phyloP scores from a whole-genome alignment of 1,140 invertebrate genomes.

The Proctacanthus coquilletti region DNA sequence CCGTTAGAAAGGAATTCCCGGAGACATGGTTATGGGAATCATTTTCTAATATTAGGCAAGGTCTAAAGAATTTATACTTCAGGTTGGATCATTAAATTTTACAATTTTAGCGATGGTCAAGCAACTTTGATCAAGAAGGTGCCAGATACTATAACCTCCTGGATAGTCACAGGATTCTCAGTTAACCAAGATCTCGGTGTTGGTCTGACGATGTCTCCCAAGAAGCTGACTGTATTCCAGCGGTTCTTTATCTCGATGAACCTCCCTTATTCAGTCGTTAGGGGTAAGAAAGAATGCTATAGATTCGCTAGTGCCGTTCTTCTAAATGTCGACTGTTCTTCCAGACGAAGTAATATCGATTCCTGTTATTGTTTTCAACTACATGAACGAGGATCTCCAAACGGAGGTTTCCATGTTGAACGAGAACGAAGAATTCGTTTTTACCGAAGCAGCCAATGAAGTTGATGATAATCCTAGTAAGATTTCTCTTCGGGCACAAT shows the following conservation, averaged over 20 bases:
- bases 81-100: too few species aligned
- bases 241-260: conserved; percentile 70
- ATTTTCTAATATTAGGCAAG: too few species aligned
- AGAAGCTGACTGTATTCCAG: conserved; percentile 70
- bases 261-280: conserved; percentile 77
- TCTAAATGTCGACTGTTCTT: too few species aligned
- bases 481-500: too few species aligned
- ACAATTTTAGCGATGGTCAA: too few species aligned
- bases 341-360: conserved; percentile 66
- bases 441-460: conserved; percentile 55
- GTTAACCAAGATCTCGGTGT: conserved; percentile 72
- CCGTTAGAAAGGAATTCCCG: conserved; percentile 4
- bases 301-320: background rate
- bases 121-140: conserved; percentile 36
- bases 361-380: conserved; percentile 86
- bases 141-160: conserved; percentile 83
- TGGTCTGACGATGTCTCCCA: conserved; percentile 53
- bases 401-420: conserved; percentile 78
- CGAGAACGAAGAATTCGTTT: conserved; percentile 63
- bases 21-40: conserved; percentile 7
- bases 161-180: conserved; percentile 85
- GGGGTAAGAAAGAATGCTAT: conserved; percentile 36
- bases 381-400: conserved; percentile 58
- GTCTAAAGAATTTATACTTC: too few species aligned
- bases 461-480: conserved; percentile 31